Evolutionary conservation across 2,113 vertebrate genomes (phyloP).

Genomic region (Diglossa brunneiventris): DNA sequence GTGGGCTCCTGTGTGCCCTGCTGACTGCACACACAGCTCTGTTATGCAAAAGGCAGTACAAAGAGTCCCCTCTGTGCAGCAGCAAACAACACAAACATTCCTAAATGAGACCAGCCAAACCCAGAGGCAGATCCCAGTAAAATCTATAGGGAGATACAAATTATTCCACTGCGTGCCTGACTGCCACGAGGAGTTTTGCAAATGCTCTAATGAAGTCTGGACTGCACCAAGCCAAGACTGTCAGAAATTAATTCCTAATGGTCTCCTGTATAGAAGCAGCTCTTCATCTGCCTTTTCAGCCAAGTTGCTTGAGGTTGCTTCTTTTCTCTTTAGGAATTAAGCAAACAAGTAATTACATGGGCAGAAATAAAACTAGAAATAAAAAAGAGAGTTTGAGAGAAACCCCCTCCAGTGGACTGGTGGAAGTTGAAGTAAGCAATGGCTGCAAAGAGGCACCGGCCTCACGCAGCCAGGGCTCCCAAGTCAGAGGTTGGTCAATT

Average conservation of each 20-base stretch:
- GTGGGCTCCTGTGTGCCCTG: not conserved
- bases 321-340: not conserved
- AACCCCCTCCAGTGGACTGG: not conserved
- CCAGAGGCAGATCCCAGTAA: not conserved
- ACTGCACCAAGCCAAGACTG: not conserved
- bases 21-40: not conserved
- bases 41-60: not conserved
- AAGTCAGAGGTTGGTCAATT: not conserved
- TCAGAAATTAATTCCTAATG: constrained; percentile 9
- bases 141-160: constrained; percentile 3
- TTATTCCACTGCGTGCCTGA: not conserved
- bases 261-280: not conserved
- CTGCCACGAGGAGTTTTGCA: constrained; percentile 19
- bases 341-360: not conserved
- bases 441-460: not conserved
- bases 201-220: constrained; percentile 33
- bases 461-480: not conserved
- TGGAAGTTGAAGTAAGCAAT: not conserved
- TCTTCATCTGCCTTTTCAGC: not conserved
- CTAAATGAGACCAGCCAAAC: constrained; percentile 37
- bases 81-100: constrained; percentile 20
- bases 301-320: not conserved
- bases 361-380: not conserved
- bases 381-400: not conserved
- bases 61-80: not conserved